Percentiles rank a stretch among this genome's conserved stretches.
Conservation (phyloP, 2,888 invertebrate genomes). For the Neoitamus cyanurus region DNA sequence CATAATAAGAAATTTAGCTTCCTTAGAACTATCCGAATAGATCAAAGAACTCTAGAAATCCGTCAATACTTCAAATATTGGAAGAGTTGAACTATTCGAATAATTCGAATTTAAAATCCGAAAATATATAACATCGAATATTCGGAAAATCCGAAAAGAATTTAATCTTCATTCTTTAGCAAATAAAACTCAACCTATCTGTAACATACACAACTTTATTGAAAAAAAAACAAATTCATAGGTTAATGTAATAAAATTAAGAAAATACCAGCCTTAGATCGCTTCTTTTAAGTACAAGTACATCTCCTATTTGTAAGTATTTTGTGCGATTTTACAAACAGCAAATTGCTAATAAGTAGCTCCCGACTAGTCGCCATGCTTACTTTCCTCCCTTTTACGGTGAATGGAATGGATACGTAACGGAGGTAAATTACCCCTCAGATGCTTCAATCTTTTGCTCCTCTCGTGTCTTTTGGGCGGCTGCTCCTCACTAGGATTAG, state of each 20-base stretch:
- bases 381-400: conserved; percentile 53
- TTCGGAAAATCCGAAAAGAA: too few species aligned
- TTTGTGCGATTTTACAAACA: background rate
- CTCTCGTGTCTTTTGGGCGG: conserved; percentile 61
- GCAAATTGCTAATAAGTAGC: background rate
- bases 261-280: conserved; percentile 9
- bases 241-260: conserved; percentile 23
- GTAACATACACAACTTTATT: background rate
- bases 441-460: conserved; percentile 64
- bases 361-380: conserved; percentile 43
- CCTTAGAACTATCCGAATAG: too few species aligned
- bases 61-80: too few species aligned
- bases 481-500: conserved; percentile 36
- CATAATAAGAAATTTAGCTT: too few species aligned
- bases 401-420: conserved; percentile 62
- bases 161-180: background rate
- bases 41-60: too few species aligned
- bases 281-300: conserved; percentile 30
- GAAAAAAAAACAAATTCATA: background rate
- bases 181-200: background rate
- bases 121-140: too few species aligned
- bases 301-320: background rate
- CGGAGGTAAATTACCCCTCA: conserved; percentile 64
- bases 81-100: too few species aligned
- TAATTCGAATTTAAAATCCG: too few species aligned